These are phyloP conservation scores for Panzeria rudis DNA, from an alignment of 2,888 invertebrate species.

Conservation along the genomic window DNA sequence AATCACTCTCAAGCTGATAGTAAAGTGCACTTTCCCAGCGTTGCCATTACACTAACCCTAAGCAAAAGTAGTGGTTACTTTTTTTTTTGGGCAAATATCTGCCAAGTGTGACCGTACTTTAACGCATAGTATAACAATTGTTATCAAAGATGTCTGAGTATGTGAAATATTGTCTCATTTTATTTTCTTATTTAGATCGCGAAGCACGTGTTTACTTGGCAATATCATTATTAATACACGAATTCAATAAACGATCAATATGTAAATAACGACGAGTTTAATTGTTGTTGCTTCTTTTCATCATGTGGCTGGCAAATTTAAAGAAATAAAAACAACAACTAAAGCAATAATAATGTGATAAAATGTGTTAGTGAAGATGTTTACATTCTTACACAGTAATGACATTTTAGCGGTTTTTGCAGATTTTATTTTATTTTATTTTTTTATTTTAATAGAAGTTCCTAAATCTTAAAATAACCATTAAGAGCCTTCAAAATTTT, in stretches of 20 bases:
- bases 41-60: too few relatives aligned
- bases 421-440: background rate
- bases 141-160: too few relatives aligned
- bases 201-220: slow-evolving; percentile 43
- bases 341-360: background rate
- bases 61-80: too few relatives aligned
- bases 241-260: slow-evolving; percentile 55
- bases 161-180: background rate
- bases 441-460: too few relatives aligned
- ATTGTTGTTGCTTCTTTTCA: slow-evolving; percentile 5
- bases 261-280: background rate
- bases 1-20: too few relatives aligned
- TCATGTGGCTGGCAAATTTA: background rate
- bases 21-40: too few relatives aligned
- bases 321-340: slow-evolving; percentile 5
- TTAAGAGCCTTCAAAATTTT: too few relatives aligned
- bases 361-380: slow-evolving; percentile 16
- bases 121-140: too few relatives aligned
- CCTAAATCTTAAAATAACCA: too few relatives aligned
- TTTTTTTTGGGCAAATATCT: too few relatives aligned
- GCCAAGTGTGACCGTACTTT: too few relatives aligned
- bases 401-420: slow-evolving; percentile 31
- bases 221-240: slow-evolving; percentile 31
- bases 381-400: background rate
- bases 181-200: background rate